Evolutionary conservation across 2,888 invertebrate genomes (phyloP).

Genomic region (Agrypnus murinus): DNA sequence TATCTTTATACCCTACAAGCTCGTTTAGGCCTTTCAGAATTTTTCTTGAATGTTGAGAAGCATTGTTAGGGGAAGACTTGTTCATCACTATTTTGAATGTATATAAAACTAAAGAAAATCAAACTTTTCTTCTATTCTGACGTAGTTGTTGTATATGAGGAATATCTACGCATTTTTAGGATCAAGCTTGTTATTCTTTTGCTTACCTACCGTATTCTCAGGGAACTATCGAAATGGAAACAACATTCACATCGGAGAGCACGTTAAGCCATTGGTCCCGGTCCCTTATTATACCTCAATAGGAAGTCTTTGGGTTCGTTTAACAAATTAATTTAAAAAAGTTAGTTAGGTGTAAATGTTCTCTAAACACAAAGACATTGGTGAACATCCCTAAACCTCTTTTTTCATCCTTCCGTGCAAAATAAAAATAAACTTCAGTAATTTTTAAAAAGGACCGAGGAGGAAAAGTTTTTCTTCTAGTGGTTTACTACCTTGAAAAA

Average conservation of each 20-base stretch:
- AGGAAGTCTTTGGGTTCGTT: constrained; percentile 43
- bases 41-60: too few relatives aligned
- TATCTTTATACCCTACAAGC: too few relatives aligned
- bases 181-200: constrained; percentile 35
- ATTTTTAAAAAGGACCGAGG: too few relatives aligned
- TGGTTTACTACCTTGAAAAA: too few relatives aligned
- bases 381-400: background rate
- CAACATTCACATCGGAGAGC: constrained; percentile 35
- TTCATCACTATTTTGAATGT: too few relatives aligned
- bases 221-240: constrained; percentile 37
- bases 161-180: constrained; percentile 27
- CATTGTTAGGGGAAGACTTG: too few relatives aligned
- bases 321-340: constrained; percentile 40
- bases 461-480: too few relatives aligned
- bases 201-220: constrained; percentile 21
- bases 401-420: background rate
- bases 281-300: constrained; percentile 43
- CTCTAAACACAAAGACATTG: constrained; percentile 26
- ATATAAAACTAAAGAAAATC: too few relatives aligned
- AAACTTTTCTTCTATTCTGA: too few relatives aligned
- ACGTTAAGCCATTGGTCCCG: constrained; percentile 29
- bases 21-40: too few relatives aligned
- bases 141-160: too few relatives aligned
- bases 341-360: constrained; percentile 38
- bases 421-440: constrained; percentile 1